Percentiles rank a stretch among this genome's conserved stretches.
Conservation (phyloP, 2,113 vertebrate species). For the Anser cygnoides region DNA sequence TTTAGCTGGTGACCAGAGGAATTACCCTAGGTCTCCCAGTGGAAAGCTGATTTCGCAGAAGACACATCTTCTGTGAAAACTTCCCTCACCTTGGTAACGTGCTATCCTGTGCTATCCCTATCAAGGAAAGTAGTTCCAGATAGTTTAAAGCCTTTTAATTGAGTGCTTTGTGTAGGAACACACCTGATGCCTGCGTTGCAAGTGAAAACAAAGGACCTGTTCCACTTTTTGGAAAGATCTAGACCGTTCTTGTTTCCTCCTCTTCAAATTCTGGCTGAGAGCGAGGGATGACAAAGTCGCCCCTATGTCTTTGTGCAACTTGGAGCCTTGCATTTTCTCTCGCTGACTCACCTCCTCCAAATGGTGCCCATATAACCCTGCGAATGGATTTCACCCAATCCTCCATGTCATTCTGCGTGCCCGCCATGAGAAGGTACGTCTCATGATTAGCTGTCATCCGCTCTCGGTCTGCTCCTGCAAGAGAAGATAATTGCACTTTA, state of each 20-base stretch:
- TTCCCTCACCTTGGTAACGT: not conserved
- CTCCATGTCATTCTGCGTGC: conserved; percentile 99
- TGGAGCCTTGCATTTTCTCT: not conserved
- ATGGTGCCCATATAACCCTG: conserved; percentile 97
- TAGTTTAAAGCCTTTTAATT: not conserved
- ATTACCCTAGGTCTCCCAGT: not conserved
- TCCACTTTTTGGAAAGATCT: not conserved
- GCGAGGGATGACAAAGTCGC: not conserved
- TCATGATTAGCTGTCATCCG: conserved; percentile 99
- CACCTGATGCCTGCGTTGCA: not conserved
- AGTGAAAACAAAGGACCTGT: not conserved
- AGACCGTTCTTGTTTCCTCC: not conserved
- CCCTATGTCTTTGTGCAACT: not conserved
- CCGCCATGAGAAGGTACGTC: conserved; percentile 99
- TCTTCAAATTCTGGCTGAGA: not conserved
- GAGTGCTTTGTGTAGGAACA: not conserved
- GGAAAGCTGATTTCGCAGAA: not conserved
- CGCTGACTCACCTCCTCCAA: conserved; percentile 92
- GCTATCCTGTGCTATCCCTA: not conserved
- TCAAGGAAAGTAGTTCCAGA: not conserved
- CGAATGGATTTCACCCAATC: conserved; percentile 98
- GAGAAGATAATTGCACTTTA: conserved; percentile 39
- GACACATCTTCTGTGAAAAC: not conserved
- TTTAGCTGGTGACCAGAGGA: not conserved
- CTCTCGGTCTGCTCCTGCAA: conserved; percentile 91